phyloP scores from a whole-genome alignment of 2,888 invertebrate species.

The Aporophyla lueneburgensis region DNA sequence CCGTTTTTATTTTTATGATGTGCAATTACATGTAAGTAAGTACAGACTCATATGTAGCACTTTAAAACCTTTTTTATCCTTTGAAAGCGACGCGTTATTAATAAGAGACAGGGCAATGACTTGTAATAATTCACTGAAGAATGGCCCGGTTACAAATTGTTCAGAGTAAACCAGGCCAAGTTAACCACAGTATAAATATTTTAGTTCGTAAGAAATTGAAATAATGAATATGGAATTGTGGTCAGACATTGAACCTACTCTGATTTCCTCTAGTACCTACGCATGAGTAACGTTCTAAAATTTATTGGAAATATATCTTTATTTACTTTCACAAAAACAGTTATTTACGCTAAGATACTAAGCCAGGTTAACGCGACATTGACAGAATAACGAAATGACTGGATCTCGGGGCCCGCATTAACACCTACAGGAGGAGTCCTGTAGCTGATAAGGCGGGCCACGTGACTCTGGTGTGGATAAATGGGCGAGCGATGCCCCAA shows the following conservation, averaged over 20 bases:
- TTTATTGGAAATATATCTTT: not conserved
- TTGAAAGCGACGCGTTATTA: constrained; percentile 7
- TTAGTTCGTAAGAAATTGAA: constrained; percentile 18
- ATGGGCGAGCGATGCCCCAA: too few species aligned
- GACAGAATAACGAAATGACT: too few species aligned
- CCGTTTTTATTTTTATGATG: too few species aligned
- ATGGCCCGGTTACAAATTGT: constrained; percentile 36
- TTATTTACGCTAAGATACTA: too few species aligned
- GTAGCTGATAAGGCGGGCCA: too few species aligned
- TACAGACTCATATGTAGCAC: not conserved
- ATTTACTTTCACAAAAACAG: not conserved
- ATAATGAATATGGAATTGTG: constrained; percentile 16
- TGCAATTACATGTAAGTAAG: not conserved
- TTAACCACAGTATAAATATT: constrained; percentile 35
- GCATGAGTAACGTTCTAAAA: not conserved
- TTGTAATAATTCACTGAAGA: constrained; percentile 33
- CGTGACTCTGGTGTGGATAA: too few species aligned
- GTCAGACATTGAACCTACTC: constrained; percentile 7
- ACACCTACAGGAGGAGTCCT: too few species aligned
- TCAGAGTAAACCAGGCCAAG: constrained; percentile 35
- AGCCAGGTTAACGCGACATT: too few species aligned
- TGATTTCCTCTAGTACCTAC: constrained; percentile 4
- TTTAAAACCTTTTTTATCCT: not conserved
- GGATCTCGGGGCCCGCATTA: too few species aligned
- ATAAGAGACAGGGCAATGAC: constrained; percentile 36